Base-by-base conservation (phyloP, 2,888 invertebrate genomes). In the Fragum whitleyi region DNA sequence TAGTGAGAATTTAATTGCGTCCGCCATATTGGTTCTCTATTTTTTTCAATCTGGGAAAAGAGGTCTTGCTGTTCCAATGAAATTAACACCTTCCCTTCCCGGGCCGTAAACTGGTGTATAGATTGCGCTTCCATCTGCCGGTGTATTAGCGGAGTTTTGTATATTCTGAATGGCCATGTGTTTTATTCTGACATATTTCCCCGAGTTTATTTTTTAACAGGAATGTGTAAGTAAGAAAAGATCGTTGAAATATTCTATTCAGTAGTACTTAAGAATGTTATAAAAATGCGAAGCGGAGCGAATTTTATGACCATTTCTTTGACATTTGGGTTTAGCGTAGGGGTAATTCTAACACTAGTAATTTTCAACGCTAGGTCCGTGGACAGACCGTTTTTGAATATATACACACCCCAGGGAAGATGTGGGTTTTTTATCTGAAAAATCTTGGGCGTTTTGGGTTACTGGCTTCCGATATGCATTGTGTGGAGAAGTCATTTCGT, bases 201-300 rank as follows among this genome's bases (percentile, higher is more conserved):
- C 28, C 32, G 32, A 61, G 55, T 75, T 74, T 71, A 65, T 65
- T 71, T 57, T 32, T 75, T 59, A 42, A 47, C 47, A 47, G 67
- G 74, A 80, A 74, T 72, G 77, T 79, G 75, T 57, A 68, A 77
- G 74, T 47, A 61, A 32, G 68, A 73, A 87, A 69, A 88, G 81
- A 83, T 86, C 88, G 86, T 88, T 88, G 82, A 77, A 71, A 79
- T 65, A 78, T 78, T 77, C 71, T 73, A 72, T 79, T 79, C 79
- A 68, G 67, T 71, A 72, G 74, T 75, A 73, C 74, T 83, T 83
- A 74, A 74, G 73, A 61, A 36, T 75, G 70, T 77, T 77, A 77
- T 77, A 83, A 79, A 76, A 78, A 79, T 47, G 68, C 59, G 68
- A 85, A 68, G 74, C 61, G 69, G 67, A 55, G 61, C 74, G 74